These are phyloP conservation scores for Formicarius rufipectus DNA, from an alignment of 2,113 vertebrate genomes.

Conservation along the genomic window DNA sequence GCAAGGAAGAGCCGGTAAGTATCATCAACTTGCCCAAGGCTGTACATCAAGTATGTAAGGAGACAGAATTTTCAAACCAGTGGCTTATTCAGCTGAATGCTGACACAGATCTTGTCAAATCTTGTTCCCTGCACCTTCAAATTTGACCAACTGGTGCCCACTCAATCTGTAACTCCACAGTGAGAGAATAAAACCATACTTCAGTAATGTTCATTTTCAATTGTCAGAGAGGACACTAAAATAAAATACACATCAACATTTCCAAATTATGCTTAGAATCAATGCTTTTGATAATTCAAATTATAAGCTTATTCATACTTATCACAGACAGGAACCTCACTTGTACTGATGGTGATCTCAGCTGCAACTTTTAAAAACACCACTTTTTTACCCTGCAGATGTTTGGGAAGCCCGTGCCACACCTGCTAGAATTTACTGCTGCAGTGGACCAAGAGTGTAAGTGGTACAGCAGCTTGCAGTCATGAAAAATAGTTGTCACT, in stretches of 20 bases:
- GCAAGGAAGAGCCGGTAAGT: not conserved
- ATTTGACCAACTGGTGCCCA: not conserved
- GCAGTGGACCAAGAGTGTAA: not conserved
- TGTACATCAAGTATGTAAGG: not conserved
- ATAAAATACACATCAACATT: not conserved
- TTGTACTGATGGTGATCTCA: not conserved
- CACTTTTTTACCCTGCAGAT: not conserved
- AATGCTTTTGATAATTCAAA: not conserved
- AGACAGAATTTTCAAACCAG: not conserved
- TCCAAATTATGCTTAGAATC: not conserved
- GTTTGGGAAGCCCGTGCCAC: rapidly evolving
- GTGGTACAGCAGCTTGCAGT: not conserved
- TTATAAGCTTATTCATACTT: not conserved
- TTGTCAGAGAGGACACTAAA: not conserved
- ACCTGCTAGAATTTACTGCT: not conserved
- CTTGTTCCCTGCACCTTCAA: not conserved
- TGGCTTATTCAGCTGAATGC: not conserved
- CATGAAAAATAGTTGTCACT: not conserved
- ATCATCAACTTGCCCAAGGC: not conserved
- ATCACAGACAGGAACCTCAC: not conserved
- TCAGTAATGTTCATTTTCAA: not conserved
- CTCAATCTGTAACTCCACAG: rapidly evolving
- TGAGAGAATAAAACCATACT: not conserved
- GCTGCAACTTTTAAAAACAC: not conserved
- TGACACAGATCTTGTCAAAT: not conserved